Percentiles rank a stretch among this genome's conserved stretches.
Evolutionary conservation across 2,888 invertebrate species (phyloP).

Genomic region (Didymodactylos carnosus): DNA sequence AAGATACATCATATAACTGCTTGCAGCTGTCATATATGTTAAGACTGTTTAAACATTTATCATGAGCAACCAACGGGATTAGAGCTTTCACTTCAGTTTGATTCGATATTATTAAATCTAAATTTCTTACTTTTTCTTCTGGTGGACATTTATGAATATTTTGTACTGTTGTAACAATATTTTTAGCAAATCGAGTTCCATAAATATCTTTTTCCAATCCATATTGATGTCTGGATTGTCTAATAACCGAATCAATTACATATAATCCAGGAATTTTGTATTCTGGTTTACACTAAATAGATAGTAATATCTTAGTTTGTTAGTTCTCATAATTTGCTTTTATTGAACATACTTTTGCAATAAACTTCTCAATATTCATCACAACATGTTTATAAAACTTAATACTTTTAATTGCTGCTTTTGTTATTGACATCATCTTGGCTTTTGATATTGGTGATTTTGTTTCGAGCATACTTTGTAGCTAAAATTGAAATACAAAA

Average conservation of each 20-base stretch:
- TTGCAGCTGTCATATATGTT: too few relatives aligned
- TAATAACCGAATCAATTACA: slow-evolving; percentile 92
- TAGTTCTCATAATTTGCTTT: background rate
- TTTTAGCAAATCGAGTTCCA: slow-evolving; percentile 84
- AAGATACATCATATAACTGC: too few relatives aligned
- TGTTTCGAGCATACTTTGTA: slow-evolving; percentile 80
- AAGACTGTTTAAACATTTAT: too few relatives aligned
- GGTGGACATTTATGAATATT: slow-evolving; percentile 76
- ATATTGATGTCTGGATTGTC: slow-evolving; percentile 91
- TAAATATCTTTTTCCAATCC: slow-evolving; percentile 92
- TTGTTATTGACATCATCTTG: slow-evolving; percentile 91
- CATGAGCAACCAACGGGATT: too few relatives aligned
- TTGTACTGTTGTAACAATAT: slow-evolving; percentile 76
- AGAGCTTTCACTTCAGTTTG: too few relatives aligned
- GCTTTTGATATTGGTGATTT: slow-evolving; percentile 96
- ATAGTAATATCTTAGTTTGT: background rate
- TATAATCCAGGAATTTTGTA: slow-evolving; percentile 96
- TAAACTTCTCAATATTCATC: slow-evolving; percentile 95
- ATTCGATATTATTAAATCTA: too few relatives aligned
- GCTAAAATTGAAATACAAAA: slow-evolving; percentile 40
- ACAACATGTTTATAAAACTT: slow-evolving; percentile 99
- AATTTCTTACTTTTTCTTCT: slow-evolving; percentile 65
- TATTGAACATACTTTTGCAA: slow-evolving; percentile 52
- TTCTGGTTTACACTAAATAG: slow-evolving; percentile 69
- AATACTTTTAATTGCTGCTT: slow-evolving; percentile 90